phyloP scores from a whole-genome alignment of 2,113 vertebrate genomes.

The Phasianus colchicus region DNA sequence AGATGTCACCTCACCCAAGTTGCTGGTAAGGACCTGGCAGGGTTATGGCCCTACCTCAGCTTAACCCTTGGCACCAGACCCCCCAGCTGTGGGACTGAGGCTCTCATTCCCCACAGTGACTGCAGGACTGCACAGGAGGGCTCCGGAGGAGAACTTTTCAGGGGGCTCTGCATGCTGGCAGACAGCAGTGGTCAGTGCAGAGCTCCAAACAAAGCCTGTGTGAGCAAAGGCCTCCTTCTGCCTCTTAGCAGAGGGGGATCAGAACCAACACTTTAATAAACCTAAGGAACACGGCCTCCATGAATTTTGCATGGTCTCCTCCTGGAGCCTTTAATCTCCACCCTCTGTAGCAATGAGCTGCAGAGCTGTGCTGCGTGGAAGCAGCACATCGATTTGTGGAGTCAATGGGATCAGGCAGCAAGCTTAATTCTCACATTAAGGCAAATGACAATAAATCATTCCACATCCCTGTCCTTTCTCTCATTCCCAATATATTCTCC shows the following conservation, averaged over 20 bases:
- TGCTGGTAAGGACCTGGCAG: background rate
- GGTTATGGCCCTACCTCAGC: background rate
- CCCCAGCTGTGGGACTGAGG: background rate
- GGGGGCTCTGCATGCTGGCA: background rate
- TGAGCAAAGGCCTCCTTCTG: background rate
- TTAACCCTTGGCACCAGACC: background rate
- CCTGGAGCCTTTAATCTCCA: background rate
- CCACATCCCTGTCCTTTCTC: background rate
- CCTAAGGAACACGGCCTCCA: background rate
- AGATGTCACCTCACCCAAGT: background rate
- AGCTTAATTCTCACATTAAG: background rate
- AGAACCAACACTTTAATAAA: background rate
- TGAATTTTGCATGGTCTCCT: background rate
- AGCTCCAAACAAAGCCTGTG: background rate
- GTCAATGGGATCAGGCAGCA: background rate
- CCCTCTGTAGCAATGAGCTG: accelerated
- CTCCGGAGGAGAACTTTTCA: background rate
- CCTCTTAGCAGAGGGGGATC: background rate
- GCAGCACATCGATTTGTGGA: background rate
- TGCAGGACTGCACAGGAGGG: too few species aligned
- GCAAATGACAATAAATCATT: background rate
- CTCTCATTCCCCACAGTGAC: background rate
- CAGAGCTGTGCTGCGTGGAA: accelerated
- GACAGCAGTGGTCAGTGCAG: background rate
- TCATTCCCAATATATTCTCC: background rate